These are phyloP conservation scores for Cossypha niveicapilla DNA, from an alignment of 2,797 vertebrate genomes.

Conservation along the genomic window DNA sequence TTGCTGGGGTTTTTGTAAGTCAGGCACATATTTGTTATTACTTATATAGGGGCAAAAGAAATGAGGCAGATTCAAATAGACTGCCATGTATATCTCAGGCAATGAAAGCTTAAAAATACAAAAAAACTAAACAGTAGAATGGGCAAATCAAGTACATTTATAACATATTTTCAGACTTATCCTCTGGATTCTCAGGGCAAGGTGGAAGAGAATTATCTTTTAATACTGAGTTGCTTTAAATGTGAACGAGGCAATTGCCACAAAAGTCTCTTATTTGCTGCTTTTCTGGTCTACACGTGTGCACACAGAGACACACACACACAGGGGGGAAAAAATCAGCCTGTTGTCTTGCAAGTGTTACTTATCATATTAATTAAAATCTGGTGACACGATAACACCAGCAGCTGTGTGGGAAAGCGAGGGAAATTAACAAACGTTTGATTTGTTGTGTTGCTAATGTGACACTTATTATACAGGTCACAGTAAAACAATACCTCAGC, in stretches of 20 bases:
- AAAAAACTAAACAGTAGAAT: slow-evolving; percentile 21
- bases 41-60: slow-evolving; percentile 59
- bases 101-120: slow-evolving; percentile 41
- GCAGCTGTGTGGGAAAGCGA: slow-evolving; percentile 93
- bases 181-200: slow-evolving; percentile 2
- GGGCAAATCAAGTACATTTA: not conserved
- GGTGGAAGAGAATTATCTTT: slow-evolving; percentile 41
- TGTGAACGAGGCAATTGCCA: slow-evolving; percentile 2
- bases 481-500: slow-evolving; percentile 93
- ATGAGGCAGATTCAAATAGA: slow-evolving; percentile 59
- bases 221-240: slow-evolving; percentile 39
- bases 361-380: slow-evolving; percentile 99
- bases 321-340: slow-evolving; percentile 75
- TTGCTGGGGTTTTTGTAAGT: slow-evolving; percentile 23
- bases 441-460: slow-evolving; percentile 99
- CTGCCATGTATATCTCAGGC: slow-evolving; percentile 24
- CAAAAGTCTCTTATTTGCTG: slow-evolving; percentile 37
- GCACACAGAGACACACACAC: slow-evolving; percentile 80
- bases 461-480: slow-evolving; percentile 99
- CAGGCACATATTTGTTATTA: slow-evolving; percentile 47
- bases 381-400: slow-evolving; percentile 92
- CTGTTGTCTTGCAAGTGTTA: slow-evolving; percentile 95
- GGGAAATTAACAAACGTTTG: slow-evolving; percentile 96
- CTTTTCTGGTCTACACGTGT: slow-evolving; percentile 74
- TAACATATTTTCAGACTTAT: not conserved